A percentile compares a stretch with the other conserved stretches of the same genome.
phyloP scores from a whole-genome alignment of 2,797 vertebrate genomes.

The Oryzias dopingdopingensis region DNA sequence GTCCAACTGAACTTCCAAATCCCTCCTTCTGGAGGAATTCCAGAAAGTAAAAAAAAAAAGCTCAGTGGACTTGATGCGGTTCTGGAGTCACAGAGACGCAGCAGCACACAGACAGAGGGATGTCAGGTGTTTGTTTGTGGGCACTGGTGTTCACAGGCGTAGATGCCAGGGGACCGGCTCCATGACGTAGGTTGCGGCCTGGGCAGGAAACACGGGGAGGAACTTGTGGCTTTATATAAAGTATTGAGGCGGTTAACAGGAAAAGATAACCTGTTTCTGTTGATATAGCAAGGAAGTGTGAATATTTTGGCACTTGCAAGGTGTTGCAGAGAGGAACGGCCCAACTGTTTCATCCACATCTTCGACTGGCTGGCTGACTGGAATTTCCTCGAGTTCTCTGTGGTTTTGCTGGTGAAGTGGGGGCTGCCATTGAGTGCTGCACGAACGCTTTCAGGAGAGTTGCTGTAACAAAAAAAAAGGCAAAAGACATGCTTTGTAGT shows the following conservation, averaged over 20 bases:
- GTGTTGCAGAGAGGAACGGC: constrained; percentile 38
- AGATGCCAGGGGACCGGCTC: constrained; percentile 60
- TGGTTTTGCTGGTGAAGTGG: constrained; percentile 43
- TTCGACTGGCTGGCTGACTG: constrained; percentile 49
- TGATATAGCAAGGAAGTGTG: constrained; percentile 68
- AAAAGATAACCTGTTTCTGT: constrained; percentile 74
- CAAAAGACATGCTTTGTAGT: constrained; percentile 24
- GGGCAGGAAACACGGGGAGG: constrained; percentile 74
- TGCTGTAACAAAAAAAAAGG: constrained; percentile 21
- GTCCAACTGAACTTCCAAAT: constrained; percentile 32
- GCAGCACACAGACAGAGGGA: constrained; percentile 21
- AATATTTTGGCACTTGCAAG: constrained; percentile 59
- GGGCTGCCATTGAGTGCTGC: constrained; percentile 44
- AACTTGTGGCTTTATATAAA: constrained; percentile 81
- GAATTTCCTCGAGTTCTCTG: constrained; percentile 56
- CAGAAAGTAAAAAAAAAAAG: constrained; percentile 20
- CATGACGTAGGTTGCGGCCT: constrained; percentile 77
- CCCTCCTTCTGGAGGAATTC: constrained; percentile 35
- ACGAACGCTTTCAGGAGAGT: constrained; percentile 48
- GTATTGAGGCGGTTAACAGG: constrained; percentile 74
- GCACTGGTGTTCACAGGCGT: constrained; percentile 42
- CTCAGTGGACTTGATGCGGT: constrained; percentile 18
- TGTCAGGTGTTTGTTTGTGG: constrained; percentile 64
- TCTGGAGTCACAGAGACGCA: constrained; percentile 11
- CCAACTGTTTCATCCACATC: constrained; percentile 29